Conservation (phyloP, 2,797 vertebrate genomes). For the Gadopsis marmoratus region DNA sequence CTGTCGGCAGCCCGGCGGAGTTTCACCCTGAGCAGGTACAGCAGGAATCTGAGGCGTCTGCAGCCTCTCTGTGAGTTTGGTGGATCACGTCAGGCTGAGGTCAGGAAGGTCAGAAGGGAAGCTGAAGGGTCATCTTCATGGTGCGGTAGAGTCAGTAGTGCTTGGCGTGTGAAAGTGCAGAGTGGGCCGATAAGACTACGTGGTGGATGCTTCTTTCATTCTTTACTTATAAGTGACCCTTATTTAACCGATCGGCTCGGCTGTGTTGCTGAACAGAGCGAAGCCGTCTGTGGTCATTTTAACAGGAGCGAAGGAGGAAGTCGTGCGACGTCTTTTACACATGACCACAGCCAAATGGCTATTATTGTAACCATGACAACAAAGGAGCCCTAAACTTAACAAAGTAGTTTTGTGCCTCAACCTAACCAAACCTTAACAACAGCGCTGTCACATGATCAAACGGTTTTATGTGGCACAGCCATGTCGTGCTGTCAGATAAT, state of each 20-base stretch:
- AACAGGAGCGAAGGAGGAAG: no score
- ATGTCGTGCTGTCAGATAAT: no score
- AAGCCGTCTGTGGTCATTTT: no score
- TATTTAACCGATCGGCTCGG: not conserved
- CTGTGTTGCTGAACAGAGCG: no score
- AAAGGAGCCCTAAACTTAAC: no score
- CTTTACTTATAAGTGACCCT: not conserved
- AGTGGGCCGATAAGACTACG: not conserved
- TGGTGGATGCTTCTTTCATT: not conserved
- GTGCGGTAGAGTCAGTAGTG: not conserved
- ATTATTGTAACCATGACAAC: no score
- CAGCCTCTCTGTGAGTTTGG: not conserved
- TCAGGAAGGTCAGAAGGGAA: not conserved
- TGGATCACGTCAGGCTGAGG: slow-evolving; percentile 18
- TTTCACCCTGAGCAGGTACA: not conserved
- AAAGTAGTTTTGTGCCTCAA: no score
- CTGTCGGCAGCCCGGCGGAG: not conserved
- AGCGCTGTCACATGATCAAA: no score
- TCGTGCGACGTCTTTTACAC: no score
- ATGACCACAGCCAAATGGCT: no score
- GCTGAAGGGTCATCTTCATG: not conserved
- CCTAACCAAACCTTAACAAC: no score
- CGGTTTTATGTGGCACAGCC: no score
- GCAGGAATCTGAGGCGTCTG: not conserved
- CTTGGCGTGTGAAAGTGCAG: not conserved